phyloP scores from a whole-genome alignment of 2,888 invertebrate species.

The Itoplectis maculator region DNA sequence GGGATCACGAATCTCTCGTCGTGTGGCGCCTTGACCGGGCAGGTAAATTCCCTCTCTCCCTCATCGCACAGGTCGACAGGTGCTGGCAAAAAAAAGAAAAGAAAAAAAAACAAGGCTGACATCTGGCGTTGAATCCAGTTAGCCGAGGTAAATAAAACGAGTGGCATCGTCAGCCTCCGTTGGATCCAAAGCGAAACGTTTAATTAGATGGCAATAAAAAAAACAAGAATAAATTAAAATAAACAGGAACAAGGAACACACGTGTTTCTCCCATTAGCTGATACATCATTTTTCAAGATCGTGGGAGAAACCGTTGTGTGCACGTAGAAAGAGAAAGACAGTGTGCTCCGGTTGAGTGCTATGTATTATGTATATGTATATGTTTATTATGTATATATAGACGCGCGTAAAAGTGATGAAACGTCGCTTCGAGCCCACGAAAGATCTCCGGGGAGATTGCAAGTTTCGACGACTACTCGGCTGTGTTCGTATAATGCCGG shows the following conservation, averaged over 20 bases:
- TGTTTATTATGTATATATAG: neutral
- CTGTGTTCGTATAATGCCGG: conserved; percentile 44
- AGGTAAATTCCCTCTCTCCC: conserved; percentile 20
- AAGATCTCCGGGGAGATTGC: conserved; percentile 38
- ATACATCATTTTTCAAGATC: conserved; percentile 7
- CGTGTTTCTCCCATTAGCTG: neutral
- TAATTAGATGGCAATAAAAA: conserved; percentile 18
- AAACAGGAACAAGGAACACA: neutral
- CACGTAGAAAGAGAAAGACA: neutral
- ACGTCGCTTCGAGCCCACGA: conserved; percentile 16
- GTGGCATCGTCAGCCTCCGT: neutral
- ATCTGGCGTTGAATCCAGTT: conserved; percentile 61
- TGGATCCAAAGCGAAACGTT: conserved; percentile 25
- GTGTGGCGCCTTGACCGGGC: conserved; percentile 42
- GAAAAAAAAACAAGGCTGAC: conserved; percentile 18
- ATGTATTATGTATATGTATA: neutral
- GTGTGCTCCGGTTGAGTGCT: neutral
- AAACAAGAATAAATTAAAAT: conserved; percentile 6
- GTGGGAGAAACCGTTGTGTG: neutral
- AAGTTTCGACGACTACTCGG: conserved; percentile 48
- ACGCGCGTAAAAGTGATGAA: conserved; percentile 16
- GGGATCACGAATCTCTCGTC: conserved; percentile 45
- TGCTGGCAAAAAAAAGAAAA: conserved; percentile 48
- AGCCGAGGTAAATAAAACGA: conserved; percentile 34
- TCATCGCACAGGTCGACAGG: conserved; percentile 60